Conservation (phyloP, 2,888 invertebrate genomes). For the Laothoe populi region DNA sequence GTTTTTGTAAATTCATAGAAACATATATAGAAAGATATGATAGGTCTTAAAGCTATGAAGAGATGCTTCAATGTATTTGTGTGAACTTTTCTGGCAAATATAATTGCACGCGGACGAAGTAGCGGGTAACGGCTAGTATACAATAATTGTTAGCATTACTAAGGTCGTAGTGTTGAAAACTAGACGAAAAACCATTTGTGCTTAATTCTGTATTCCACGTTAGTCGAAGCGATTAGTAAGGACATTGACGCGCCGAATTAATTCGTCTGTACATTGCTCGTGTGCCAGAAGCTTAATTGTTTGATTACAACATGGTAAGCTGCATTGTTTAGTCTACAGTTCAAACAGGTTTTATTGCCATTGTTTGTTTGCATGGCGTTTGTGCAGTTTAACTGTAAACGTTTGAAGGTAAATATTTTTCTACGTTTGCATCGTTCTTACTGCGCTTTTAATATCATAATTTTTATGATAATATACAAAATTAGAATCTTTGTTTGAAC, state of each 20-base stretch:
- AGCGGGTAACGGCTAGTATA: too few species aligned
- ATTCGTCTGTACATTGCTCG: constrained; percentile 5
- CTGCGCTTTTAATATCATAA: not conserved
- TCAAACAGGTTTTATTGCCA: constrained; percentile 11
- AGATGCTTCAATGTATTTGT: too few species aligned
- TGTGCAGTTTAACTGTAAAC: not conserved
- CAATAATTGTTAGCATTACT: too few species aligned
- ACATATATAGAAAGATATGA: too few species aligned
- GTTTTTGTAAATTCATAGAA: too few species aligned
- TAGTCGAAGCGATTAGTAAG: not conserved
- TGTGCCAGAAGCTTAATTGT: constrained; percentile 17
- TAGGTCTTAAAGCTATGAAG: too few species aligned
- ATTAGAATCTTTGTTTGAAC: not conserved
- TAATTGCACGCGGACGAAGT: too few species aligned
- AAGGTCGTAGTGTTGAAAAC: too few species aligned
- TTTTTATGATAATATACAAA: not conserved
- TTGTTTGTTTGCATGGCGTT: constrained; percentile 8
- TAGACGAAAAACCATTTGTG: not conserved
- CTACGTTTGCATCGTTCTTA: not conserved
- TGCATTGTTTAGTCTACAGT: constrained; percentile 19
- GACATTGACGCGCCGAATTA: constrained; percentile 1
- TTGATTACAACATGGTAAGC: constrained; percentile 19
- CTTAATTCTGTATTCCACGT: not conserved
- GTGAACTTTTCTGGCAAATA: too few species aligned
- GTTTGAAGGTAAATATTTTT: constrained; percentile 14